Evolutionary conservation across 64 coral and sea anemone species (phyloP).

Genomic region (Stichodactyla mertensii): DNA sequence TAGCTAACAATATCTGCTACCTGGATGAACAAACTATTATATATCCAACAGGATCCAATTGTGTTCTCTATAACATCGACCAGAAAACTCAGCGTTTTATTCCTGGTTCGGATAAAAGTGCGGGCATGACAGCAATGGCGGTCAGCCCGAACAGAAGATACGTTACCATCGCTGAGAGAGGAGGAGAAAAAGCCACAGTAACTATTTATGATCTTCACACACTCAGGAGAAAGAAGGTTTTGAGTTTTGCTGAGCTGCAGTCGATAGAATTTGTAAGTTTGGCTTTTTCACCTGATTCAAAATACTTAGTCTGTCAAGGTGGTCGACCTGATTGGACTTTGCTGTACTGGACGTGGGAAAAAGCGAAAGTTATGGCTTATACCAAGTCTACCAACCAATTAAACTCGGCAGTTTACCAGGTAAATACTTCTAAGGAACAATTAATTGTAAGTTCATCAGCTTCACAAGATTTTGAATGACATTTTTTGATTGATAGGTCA

Average conservation of each 20-base stretch:
- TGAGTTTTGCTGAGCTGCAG: constrained; percentile 73
- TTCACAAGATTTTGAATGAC: not conserved
- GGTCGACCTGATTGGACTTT: constrained; percentile 97
- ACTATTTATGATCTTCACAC: constrained; percentile 99
- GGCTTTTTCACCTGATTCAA: constrained; percentile 97
- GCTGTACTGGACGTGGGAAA: constrained; percentile 99
- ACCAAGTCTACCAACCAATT: constrained; percentile 94
- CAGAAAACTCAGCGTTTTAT: constrained; percentile 99
- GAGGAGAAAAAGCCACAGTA: constrained; percentile 84
- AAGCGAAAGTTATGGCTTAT: constrained; percentile 98
- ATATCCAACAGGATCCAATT: constrained; percentile 96
- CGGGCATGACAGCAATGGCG: constrained; percentile 90
- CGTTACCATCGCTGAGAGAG: constrained; percentile 93
- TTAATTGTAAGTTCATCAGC: no score
- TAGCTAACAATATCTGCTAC: constrained; percentile 90
- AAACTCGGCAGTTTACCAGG: constrained; percentile 91
- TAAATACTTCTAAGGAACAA: not conserved
- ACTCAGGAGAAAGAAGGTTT: constrained; percentile 87
- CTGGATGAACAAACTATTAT: constrained; percentile 97
- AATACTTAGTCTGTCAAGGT: constrained; percentile 94
- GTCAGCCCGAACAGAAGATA: constrained; percentile 97
- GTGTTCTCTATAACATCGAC: constrained; percentile 92
- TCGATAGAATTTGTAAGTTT: constrained; percentile 91
- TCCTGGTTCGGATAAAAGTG: constrained; percentile 91
- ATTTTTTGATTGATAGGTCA: constrained; percentile 41